Base-by-base conservation (phyloP, 1,140 invertebrate species). In the Trypoxylus dichotomus region DNA sequence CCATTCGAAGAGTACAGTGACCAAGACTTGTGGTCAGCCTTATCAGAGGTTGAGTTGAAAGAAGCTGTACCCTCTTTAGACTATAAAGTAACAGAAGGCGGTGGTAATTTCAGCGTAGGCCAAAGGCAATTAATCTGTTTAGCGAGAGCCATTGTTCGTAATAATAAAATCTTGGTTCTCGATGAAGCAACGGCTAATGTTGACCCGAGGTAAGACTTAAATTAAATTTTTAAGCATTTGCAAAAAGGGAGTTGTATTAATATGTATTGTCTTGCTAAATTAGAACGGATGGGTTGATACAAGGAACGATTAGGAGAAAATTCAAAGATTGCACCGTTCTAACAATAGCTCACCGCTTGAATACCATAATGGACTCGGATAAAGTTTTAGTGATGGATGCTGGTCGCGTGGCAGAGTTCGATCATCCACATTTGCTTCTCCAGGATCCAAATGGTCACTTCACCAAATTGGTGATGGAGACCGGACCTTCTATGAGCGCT, bases 311-410 rank as follows among this genome's bases (percentile, higher is more conserved):
- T 43, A 86, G 92, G 37, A 86, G 85, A 0, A 92, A 93, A 79
- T 95, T 95, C 81, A 85, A 85, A 1, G 84, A 90, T 1, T 95
- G 93, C 82, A 95, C 94, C 0, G 93, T 95, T 0, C 83, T 95
- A 15, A 96, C 94, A 0, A 95, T 96, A 68, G 94, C 94, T 3
- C 94, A 96, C 87, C 88, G 94, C 19, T 85, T 95, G 6, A 90
- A 94, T 77, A 95, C 93, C 0, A 91, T 95, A 24, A 92, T 95
- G 88, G 93, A 95, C 81, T 91, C 88, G 74, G 91, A 93, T 86
- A 90, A 91, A 75, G 90, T 94, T 73, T 82, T 95, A 81, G 91
- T 93, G 0, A 89, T 94, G 87, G 91, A 94, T 79, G 87, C 88
- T 74, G 93, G 93, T 3, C 83, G 75, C n/a, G 85, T 88, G 19